Conservation (phyloP, 2,888 invertebrate species). For the Xylota segnis region DNA sequence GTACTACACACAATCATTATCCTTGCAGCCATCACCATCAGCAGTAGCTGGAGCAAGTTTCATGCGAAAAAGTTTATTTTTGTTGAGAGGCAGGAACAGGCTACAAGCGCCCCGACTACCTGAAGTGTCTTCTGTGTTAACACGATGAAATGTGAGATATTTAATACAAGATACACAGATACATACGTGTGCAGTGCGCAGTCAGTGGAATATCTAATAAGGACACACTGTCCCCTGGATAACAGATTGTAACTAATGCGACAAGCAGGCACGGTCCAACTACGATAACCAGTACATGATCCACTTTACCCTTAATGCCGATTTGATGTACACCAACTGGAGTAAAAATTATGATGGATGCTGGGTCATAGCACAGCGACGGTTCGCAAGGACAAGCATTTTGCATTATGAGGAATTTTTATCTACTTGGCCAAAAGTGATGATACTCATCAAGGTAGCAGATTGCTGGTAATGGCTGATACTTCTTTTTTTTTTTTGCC, state of each 20-base stretch:
- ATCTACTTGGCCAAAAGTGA: slow-evolving; percentile 16
- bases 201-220: slow-evolving; percentile 28
- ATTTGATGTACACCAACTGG: slow-evolving; percentile 40
- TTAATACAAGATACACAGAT: slow-evolving; percentile 12
- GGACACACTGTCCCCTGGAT: slow-evolving; percentile 24
- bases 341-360: slow-evolving; percentile 16
- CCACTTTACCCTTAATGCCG: slow-evolving; percentile 35
- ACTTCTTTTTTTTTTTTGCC: neutral
- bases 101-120: slow-evolving; percentile 4
- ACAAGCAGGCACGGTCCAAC: slow-evolving; percentile 21
- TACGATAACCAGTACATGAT: slow-evolving; percentile 25
- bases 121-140: slow-evolving; percentile 24
- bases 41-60: neutral
- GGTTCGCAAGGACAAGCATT: slow-evolving; percentile 9
- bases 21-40: slow-evolving; percentile 10
- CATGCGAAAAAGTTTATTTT: neutral
- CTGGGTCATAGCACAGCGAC: neutral
- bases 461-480: slow-evolving; percentile 1
- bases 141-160: slow-evolving; percentile 29
- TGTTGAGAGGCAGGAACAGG: neutral
- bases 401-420: slow-evolving; percentile 29
- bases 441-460: slow-evolving; percentile 39
- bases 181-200: slow-evolving; percentile 15
- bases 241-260: slow-evolving; percentile 46
- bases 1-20: slow-evolving; percentile 6